A percentile compares a stretch with the other conserved stretches of the same genome.
Conservation (phyloP, 1,140 invertebrate species). For the Mesaphorura yosii region DNA sequence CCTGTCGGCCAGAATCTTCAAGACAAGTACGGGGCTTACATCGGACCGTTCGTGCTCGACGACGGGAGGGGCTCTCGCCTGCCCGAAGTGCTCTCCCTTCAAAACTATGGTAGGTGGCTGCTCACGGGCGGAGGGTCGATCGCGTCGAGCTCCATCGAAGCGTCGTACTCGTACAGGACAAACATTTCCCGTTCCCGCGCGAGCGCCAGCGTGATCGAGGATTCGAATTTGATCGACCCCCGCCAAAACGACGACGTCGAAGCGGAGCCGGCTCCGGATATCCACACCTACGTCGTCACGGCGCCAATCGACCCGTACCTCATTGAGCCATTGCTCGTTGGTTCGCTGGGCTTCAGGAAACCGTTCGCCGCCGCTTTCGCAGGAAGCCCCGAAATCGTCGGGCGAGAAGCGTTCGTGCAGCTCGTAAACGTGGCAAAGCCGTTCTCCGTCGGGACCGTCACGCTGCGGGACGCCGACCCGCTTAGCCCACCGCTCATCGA, state of each 20-base stretch:
- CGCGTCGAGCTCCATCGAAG: background rate
- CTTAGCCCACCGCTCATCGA: background rate
- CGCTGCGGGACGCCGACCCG: background rate
- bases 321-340: background rate
- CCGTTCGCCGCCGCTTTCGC: background rate
- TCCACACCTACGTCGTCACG: background rate
- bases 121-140: constrained; percentile 10
- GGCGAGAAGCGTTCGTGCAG: background rate
- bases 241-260: background rate
- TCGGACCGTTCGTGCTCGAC: constrained; percentile 24
- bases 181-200: background rate
- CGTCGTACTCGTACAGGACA: background rate
- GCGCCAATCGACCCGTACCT: background rate
- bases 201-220: background rate
- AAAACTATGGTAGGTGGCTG: constrained; percentile 2
- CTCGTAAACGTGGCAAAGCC: background rate
- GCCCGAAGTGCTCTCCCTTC: constrained; percentile 13
- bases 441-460: background rate
- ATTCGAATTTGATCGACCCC: background rate
- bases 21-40: constrained; percentile 26
- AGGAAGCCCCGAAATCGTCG: background rate
- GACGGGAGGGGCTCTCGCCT: constrained; percentile 16
- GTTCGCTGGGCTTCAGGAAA: background rate
- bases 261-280: background rate
- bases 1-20: constrained; percentile 24